These are phyloP conservation scores for Sarcophilus harrisii DNA, from an alignment of 2,797 vertebrate genomes.

Conservation along the genomic window DNA sequence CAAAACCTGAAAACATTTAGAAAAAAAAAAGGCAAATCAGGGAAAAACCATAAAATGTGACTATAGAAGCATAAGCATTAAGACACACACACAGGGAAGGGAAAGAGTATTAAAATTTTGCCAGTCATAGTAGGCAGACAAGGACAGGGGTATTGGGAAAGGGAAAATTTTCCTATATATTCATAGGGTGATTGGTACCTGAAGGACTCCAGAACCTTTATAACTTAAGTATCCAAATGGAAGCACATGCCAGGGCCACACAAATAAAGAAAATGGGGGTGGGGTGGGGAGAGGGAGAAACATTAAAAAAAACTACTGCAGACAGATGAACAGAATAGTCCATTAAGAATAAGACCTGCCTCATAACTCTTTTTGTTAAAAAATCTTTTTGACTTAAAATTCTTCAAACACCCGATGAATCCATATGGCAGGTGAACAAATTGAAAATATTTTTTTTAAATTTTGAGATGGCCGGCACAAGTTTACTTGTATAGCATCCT, in stretches of 20 bases:
- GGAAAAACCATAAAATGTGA: constrained; percentile 40
- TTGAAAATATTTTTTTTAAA: background rate
- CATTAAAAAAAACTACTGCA: background rate
- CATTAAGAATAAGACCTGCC: constrained; percentile 38
- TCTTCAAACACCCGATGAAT: background rate
- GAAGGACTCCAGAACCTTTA: background rate
- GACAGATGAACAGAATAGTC: constrained; percentile 23
- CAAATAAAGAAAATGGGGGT: background rate
- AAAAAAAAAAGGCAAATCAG: background rate
- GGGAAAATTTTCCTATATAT: background rate
- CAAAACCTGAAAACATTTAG: background rate
- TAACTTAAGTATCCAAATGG: background rate
- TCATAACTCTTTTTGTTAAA: background rate
- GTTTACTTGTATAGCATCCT: constrained; percentile 4
- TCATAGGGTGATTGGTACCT: background rate
- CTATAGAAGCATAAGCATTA: constrained; percentile 21
- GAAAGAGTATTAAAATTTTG: background rate
- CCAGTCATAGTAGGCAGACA: background rate
- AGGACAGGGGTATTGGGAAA: background rate
- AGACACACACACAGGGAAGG: background rate
- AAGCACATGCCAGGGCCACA: background rate
- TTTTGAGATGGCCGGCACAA: background rate
- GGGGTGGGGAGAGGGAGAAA: background rate
- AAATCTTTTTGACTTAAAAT: constrained; percentile 20
- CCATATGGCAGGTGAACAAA: background rate